These are phyloP conservation scores for Leptocoma aspasia DNA, from an alignment of 2,113 vertebrate genomes.

Conservation along the genomic window DNA sequence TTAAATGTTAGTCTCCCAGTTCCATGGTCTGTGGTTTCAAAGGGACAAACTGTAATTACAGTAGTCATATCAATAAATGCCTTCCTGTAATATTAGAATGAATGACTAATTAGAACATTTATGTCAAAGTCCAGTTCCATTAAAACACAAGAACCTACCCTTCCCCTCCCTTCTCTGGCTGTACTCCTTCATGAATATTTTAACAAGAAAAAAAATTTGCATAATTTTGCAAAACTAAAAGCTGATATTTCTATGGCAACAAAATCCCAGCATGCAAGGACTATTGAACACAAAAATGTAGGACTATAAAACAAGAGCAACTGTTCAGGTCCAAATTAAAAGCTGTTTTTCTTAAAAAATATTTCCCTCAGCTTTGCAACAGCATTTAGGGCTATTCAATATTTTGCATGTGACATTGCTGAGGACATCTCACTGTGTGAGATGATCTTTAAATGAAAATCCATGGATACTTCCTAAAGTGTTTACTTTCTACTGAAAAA, in stretches of 20 bases:
- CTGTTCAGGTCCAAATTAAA: not conserved
- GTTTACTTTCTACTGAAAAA: not conserved
- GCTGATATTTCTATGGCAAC: conserved; percentile 43
- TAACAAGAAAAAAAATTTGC: not conserved
- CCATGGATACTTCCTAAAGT: not conserved
- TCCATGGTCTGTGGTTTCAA: not conserved
- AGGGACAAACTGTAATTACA: not conserved
- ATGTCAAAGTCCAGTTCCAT: not conserved
- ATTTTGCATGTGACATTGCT: not conserved
- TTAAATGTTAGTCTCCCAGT: not conserved
- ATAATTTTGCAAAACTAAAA: conserved; percentile 20
- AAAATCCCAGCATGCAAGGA: not conserved
- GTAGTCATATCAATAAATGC: not conserved
- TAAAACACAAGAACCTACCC: not conserved
- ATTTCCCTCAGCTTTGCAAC: not conserved
- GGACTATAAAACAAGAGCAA: not conserved
- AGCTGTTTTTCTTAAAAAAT: not conserved
- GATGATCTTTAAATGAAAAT: not conserved
- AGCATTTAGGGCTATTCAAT: not conserved
- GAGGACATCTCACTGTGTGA: not conserved
- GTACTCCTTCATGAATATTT: not conserved
- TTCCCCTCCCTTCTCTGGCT: not conserved
- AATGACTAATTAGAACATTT: conserved; percentile 4
- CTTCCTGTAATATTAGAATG: not conserved
- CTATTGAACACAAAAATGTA: not conserved